A percentile compares a stretch with the other conserved stretches of the same genome.
Evolutionary conservation across 2,888 invertebrate genomes (phyloP).

Genomic region (Hipparchia semele): DNA sequence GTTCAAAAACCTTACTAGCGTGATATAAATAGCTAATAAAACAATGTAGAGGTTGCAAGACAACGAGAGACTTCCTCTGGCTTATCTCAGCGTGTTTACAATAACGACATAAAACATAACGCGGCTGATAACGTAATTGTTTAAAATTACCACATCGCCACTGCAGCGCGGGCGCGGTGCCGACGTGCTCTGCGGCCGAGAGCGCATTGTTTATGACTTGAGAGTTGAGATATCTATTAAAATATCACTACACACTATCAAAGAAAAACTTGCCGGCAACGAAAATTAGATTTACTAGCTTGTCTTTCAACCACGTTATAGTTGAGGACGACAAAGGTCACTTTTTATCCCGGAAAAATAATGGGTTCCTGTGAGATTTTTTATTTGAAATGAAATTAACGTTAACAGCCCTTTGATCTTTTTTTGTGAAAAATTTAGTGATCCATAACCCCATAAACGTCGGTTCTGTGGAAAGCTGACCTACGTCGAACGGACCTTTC

Average conservation of each 20-base stretch:
- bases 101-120: conserved; percentile 29
- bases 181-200: background rate
- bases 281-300: too few relatives aligned
- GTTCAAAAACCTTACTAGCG: background rate
- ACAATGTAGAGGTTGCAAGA: conserved; percentile 25
- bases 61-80: conserved; percentile 34
- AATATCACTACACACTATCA: too few relatives aligned
- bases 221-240: background rate
- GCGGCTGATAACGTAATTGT: conserved; percentile 40
- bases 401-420: too few relatives aligned
- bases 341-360: too few relatives aligned
- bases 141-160: conserved; percentile 38
- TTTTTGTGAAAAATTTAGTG: background rate
- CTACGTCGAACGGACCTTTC: background rate
- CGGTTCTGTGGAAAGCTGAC: conserved; percentile 1
- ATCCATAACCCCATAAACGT: background rate
- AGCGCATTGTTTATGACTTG: conserved; percentile 14
- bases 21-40: conserved; percentile 11
- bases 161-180: conserved; percentile 11
- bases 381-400: too few relatives aligned
- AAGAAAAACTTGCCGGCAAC: too few relatives aligned
- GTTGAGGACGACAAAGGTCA: too few relatives aligned
- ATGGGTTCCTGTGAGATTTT: too few relatives aligned
- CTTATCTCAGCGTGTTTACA: conserved; percentile 36
- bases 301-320: too few relatives aligned